Evolutionary conservation across 2,888 invertebrate genomes (phyloP), one percentile per base, ranked within the genome.

Genomic region (Caradrina kadenii): DNA sequence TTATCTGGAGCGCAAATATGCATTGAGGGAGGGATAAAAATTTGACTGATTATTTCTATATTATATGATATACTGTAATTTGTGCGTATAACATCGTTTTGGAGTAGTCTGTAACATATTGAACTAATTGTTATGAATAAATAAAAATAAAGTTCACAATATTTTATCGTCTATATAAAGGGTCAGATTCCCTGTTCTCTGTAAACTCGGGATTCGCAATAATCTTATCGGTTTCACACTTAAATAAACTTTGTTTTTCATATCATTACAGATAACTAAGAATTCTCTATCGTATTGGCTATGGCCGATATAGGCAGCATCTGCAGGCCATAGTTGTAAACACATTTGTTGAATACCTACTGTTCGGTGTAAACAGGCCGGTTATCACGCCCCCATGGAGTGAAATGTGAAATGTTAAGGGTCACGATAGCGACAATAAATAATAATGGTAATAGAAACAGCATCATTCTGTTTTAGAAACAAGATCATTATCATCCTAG

Each of bases 331-430:
- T 66, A 62, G 13, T 15, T 26, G 15, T 49, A 55, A 79, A 70
- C 64, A 65, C 26, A 42, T 50, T 50, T 13, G 66, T 39, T 63
- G 31, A 60, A 67, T 66, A 45, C n/a, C n/a, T n/a, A n/a, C 54
- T 19, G 19, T 8, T 50, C 19, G 21, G 26, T 64, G 63, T 73
- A 64, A 76, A 80, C 62, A 67, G 31, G 42, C 35, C 26, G 22
- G 42, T 31, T 68, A 64, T 61, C 74, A 71, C 63, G 65, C 71
- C 79, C 67, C 78, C 74, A 56, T 71, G 60, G 64, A 66, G 56
- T 74, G 64, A 50, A 63, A 5, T 68, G 56, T 74, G 64, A 50
- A 63, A 5, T 10, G 35, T 26, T 26, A 55, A 67, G 50, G 71
- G 63, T 71, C 45, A 61, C 21, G 54, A 63, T 56, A 56, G 39